These are phyloP conservation scores for Pangasius sanitwongsei DNA, from an alignment of 2,797 vertebrate genomes.

Conservation along the genomic window DNA sequence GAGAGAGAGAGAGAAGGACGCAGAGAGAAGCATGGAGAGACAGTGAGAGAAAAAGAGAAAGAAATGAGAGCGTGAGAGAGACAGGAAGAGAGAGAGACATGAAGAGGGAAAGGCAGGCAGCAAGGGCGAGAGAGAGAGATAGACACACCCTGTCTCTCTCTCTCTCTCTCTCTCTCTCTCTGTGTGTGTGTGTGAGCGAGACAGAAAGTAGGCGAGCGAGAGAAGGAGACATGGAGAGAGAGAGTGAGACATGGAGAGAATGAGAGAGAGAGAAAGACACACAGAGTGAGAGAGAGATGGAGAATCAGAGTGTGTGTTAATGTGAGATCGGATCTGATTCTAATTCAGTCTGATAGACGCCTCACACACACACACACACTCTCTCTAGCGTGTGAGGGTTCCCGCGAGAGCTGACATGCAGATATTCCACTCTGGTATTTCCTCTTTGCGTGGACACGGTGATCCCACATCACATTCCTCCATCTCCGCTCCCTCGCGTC, in stretches of 20 bases:
- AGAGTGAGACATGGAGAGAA: neutral
- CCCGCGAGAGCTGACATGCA: neutral
- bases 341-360: neutral
- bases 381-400: neutral
- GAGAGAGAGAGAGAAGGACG: no score
- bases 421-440: neutral
- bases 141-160: no score
- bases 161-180: no score
- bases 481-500: neutral
- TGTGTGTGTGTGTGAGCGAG: no score
- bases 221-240: no score
- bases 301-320: neutral
- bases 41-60: no score
- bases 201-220: no score
- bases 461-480: neutral
- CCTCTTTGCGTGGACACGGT: neutral
- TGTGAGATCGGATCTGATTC: neutral
- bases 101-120: no score
- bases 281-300: neutral
- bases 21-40: no score
- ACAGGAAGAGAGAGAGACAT: neutral
- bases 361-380: neutral
- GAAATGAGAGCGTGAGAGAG: no score
- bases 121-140: no score
- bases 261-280: neutral